phyloP scores from a whole-genome alignment of 1,140 invertebrate genomes.

The Bombyx mori region DNA sequence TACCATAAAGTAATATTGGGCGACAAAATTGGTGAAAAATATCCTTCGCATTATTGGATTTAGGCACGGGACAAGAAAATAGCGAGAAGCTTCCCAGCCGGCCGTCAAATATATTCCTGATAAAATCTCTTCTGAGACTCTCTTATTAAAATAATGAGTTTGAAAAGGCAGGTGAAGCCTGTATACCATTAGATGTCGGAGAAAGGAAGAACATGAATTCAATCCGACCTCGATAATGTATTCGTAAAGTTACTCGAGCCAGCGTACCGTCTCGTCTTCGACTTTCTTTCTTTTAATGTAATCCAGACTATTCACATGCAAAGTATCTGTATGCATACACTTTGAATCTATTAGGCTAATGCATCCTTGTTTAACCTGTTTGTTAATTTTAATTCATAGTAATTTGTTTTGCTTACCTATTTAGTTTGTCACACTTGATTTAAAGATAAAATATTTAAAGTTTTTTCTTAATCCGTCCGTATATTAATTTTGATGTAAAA shows the following conservation, averaged over 20 bases:
- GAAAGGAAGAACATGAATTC: constrained; percentile 2
- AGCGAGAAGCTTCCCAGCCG: not conserved
- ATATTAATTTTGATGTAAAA: too few relatives aligned
- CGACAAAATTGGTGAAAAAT: too few relatives aligned
- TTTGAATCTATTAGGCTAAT: not conserved
- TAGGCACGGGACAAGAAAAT: not conserved
- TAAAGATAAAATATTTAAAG: too few relatives aligned
- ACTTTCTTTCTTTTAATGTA: not conserved
- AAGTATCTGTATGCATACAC: not conserved
- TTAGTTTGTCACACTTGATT: too few relatives aligned
- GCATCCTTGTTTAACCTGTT: too few relatives aligned
- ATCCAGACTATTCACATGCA: not conserved
- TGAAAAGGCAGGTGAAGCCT: not conserved
- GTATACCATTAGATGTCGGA: not conserved
- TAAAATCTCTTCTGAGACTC: not conserved
- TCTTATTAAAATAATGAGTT: constrained; percentile 4
- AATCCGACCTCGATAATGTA: constrained; percentile 4
- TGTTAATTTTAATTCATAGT: too few relatives aligned
- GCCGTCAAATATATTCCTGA: not conserved
- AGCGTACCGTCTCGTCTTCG: not conserved
- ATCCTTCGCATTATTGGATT: too few relatives aligned
- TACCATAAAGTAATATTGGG: too few relatives aligned
- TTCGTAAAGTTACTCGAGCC: constrained; percentile 1
- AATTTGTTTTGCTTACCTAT: too few relatives aligned
- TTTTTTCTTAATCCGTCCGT: too few relatives aligned